These are phyloP conservation scores for Girardinichthys multiradiatus DNA, from an alignment of 2,113 vertebrate genomes.

Conservation along the genomic window DNA sequence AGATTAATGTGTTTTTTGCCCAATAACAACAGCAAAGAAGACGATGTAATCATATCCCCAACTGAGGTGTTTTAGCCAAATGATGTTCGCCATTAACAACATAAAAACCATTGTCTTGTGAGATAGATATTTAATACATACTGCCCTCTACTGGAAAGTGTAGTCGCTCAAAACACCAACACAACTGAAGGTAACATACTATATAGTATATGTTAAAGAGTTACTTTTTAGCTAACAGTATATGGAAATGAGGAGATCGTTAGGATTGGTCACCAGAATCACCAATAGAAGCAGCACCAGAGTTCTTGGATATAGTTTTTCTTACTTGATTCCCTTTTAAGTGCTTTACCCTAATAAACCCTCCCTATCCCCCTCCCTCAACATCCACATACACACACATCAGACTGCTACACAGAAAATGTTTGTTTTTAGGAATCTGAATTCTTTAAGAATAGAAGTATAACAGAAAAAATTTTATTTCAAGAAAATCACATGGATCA, in stretches of 20 bases:
- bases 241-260: not conserved
- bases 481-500: constrained; percentile 23
- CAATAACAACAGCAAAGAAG: not conserved
- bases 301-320: constrained; percentile 50
- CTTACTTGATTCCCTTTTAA: constrained; percentile 27
- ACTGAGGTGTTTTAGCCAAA: not conserved
- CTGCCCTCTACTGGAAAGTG: constrained; percentile 68
- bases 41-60: not conserved
- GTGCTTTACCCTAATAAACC: not conserved
- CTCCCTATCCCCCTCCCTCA: not conserved
- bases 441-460: constrained; percentile 55
- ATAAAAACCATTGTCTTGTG: not conserved
- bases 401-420: constrained; percentile 62
- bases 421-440: constrained; percentile 72
- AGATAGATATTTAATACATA: constrained; percentile 13
- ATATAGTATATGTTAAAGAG: not conserved
- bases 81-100: not conserved
- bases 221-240: not conserved
- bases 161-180: not conserved
- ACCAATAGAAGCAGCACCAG: not conserved
- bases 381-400: not conserved
- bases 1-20: not conserved
- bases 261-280: not conserved
- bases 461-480: constrained; percentile 64
- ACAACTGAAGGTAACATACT: not conserved